Evolutionary conservation across 2,888 invertebrate genomes (phyloP), one percentile per base, ranked within the genome.

Genomic region (Thera britannica): DNA sequence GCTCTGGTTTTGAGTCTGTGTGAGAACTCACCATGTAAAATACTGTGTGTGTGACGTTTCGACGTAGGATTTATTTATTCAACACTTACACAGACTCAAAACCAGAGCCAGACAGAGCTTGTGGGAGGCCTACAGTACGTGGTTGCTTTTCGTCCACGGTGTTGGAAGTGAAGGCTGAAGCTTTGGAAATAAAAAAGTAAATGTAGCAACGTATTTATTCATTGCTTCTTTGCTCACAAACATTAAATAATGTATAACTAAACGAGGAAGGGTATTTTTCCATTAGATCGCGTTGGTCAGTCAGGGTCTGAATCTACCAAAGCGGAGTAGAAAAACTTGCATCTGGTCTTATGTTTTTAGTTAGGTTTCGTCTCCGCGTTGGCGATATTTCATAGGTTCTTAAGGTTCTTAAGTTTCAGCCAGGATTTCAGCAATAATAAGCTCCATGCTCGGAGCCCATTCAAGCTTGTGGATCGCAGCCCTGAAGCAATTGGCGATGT

Each of bases 401-500:
- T n/a, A 4, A 36, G 54, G 35, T 12, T 3, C 38, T 35, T 79
- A 86, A 0, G 78, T 69, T 75, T 87, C 86, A 58, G 87, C 80
- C 23, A 89, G 60, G 0, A 88, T 66, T 46, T 88, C 88, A 7
- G 78, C 89, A 0, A 85, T 59, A 0, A 84, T 62, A 0, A 89
- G 68, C 0, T 88, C 87, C 76, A 83, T 72, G 64, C 71, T 72
- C 0, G 89, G 89, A 2, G 87, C 85, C 88, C 89, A 88, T 70
- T 87, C 78, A 7, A 87, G 79, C 67, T 88, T 84, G 70, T 89
- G 87, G 41, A 89, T 83, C 71, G 84, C 85, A 0, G 65, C 72
- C 67, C 88, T 87, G 80, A 89, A 90, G 75, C 90, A 90, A 59
- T 77, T 83, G 62, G 82, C 81, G 9, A 87, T 71, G 54, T 77